Evolutionary conservation across 1,140 invertebrate genomes (phyloP).

Genomic region (Lepidurus packardi): DNA sequence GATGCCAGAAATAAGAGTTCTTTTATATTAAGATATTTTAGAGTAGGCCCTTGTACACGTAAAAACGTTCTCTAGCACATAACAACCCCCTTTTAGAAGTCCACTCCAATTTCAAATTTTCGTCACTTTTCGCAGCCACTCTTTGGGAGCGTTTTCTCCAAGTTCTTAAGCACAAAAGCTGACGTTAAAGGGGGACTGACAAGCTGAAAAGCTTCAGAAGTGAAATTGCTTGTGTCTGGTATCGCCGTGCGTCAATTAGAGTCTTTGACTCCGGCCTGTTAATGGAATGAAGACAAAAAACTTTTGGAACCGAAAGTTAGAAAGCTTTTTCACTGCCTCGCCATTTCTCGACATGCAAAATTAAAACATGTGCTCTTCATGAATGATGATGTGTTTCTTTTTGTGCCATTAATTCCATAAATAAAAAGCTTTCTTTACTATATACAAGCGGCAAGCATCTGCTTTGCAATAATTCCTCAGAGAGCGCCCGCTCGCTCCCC

Average conservation of each 20-base stretch:
- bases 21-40: no score
- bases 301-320: not conserved
- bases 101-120: not conserved
- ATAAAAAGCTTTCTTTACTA: no score
- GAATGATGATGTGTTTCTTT: not conserved
- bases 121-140: not conserved
- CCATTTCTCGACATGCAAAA: not conserved
- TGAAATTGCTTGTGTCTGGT: not conserved
- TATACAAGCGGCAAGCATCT: no score
- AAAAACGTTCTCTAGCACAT: not conserved
- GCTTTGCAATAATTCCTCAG: no score
- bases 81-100: not conserved
- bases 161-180: not conserved
- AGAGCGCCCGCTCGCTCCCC: no score
- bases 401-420: no score
- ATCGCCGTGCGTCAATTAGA: not conserved
- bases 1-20: no score
- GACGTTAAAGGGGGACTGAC: not conserved
- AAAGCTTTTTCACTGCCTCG: not conserved
- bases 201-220: not conserved
- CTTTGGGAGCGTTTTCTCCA: not conserved
- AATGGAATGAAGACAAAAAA: not conserved
- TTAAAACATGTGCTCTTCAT: not conserved
- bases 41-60: not conserved
- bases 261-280: not conserved